phyloP scores from a whole-genome alignment of 2,888 invertebrate species.

The Mesorhabditis belari region DNA sequence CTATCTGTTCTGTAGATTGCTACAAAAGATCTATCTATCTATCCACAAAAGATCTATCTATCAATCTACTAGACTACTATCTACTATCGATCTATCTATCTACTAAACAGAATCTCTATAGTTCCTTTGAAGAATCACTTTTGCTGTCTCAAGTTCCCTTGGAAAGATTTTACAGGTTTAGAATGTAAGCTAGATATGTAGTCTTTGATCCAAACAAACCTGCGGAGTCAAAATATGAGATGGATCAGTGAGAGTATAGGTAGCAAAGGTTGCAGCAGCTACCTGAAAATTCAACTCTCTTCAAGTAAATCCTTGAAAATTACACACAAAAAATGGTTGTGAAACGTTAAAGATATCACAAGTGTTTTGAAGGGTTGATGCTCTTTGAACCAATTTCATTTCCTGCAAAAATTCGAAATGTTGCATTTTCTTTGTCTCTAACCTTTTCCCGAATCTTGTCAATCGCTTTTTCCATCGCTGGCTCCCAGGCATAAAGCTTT shows the following conservation, averaged over 20 bases:
- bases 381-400: background rate
- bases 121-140: no score
- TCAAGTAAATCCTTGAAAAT: background rate
- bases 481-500: conserved; percentile 60
- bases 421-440: background rate
- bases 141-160: no score
- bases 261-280: conserved; percentile 45
- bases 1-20: no score
- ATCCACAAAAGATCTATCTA: no score
- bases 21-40: no score
- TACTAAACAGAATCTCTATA: no score
- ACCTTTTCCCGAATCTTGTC: conserved; percentile 23
- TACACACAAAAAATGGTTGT: conserved; percentile 45
- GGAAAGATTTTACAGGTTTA: no score
- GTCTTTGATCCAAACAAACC: no score
- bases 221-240: conserved; percentile 44
- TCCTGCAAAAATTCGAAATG: background rate
- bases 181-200: no score
- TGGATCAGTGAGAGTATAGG: conserved; percentile 34
- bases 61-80: no score
- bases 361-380: background rate
- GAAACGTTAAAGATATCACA: conserved; percentile 43
- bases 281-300: conserved; percentile 24
- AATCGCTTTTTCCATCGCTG: conserved; percentile 43
- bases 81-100: no score